Evolutionary conservation across 2,888 invertebrate species (phyloP), one percentile per base, ranked within the genome.

Genomic region (Hybos culiciformis): DNA sequence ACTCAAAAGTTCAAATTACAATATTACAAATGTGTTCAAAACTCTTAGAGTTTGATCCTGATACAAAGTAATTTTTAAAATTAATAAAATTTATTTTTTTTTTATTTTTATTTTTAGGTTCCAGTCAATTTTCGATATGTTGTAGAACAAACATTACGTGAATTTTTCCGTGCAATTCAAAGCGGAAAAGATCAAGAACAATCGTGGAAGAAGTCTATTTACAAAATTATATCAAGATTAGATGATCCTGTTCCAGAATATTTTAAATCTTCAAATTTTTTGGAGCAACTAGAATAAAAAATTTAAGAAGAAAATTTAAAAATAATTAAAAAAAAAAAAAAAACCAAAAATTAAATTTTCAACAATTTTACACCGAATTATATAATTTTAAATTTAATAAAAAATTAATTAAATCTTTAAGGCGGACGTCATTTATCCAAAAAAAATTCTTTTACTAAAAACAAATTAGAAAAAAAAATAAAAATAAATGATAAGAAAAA

Each of bases 131-230:
- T 99, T 77, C 83, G 93, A 68, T 85, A 80, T 67, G 96, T 97
- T 55, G 90, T 97, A 50, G 94, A 99, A 69, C 90, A 93, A 69
- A 97, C 98, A 46, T 75, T 99, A 52, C 80, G 91, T 54, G 98
- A 99, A 72, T 99, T 99, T 77, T 98, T 90, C 83, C 90, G 92
- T 70, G 91, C 98, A 55, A 88, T 99, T 63, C 86, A 88, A 66
- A 81, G 86, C 60, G 92, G 91, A 54, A 93, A 96, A 70, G 98
- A 99, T 72, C 75, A 82, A 47, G 98, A 99, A 66, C 97, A 96
- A 69, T 96, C 96, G 62, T 99, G 98, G 98, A 99, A 99, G 75
- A 99, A 99, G 70, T 86, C 94, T 60, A 99, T 99, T 71, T 99
- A 99, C 78, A 99, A 99, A 71, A 85, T 99, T 61, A 99, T 99